Base-by-base conservation (phyloP, 2,888 invertebrate species). In the Galeruca laticollis region DNA sequence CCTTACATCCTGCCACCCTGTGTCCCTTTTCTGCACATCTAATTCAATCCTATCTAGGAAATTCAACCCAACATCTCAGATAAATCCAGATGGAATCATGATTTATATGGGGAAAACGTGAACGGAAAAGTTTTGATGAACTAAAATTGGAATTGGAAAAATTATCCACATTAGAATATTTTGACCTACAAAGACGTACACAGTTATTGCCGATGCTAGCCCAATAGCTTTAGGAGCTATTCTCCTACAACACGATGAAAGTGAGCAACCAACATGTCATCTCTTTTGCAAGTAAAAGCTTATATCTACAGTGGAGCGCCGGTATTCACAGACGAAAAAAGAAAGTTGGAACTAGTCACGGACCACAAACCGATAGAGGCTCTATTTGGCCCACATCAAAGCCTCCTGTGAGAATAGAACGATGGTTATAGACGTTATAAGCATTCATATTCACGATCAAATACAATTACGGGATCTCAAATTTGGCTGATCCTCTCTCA, bases 281-380 rank as follows among this genome's bases (percentile, higher is more conserved):
- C 52, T 71, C 75, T 3, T 79, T 75, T 62, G 79, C 74, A 47
- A 79, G 74, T 68, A 77, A 77, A 70, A 76, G 77, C 60, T 69
- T 80, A 13, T 71, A 86, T 5, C 78, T 86, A 11, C n/a, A n/a
- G n/a, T n/a, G n/a, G n/a, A n/a, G n/a, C n/a, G n/a, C n/a, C n/a
- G n/a, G n/a, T n/a, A n/a, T 86, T 80, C 76, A 83, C 81, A 2
- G 81, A 85, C 9, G 81, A 83, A 68, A 78, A 86, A 11, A 69
- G 81, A 11, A 73, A 79, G 4, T 87, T 87, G 74, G 81, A 78
- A 13, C 72, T 82, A 47, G 71, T 80, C 0, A 81, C 77, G 2
- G 80, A 82, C 66, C 81, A 81, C 59, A 79, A 80, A 69, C 84
- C 86, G 1, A 73, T 87, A 33, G 79, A 82, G 60, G 76, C 74